Evolutionary conservation across 2,888 invertebrate species (phyloP).

Genomic region (Oscheius onirici): DNA sequence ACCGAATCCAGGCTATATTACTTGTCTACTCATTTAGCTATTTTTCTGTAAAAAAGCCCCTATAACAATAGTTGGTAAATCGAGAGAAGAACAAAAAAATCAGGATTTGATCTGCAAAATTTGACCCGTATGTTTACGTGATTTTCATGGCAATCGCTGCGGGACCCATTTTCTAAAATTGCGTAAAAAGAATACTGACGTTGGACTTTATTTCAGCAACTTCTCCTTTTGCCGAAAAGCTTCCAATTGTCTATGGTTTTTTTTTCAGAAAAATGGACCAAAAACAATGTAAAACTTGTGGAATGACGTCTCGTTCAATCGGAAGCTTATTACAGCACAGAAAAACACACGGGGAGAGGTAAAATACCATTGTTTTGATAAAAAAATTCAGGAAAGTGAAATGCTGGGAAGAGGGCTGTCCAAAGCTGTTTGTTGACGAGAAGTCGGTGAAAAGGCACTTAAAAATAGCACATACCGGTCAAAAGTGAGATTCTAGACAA

Average conservation of each 20-base stretch:
- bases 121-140: too few species aligned
- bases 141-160: too few species aligned
- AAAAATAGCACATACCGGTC: conserved; percentile 28
- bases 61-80: neutral
- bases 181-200: too few species aligned
- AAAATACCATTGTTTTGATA: neutral
- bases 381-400: neutral
- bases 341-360: conserved; percentile 37
- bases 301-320: conserved; percentile 33
- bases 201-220: too few species aligned
- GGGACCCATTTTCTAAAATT: too few species aligned
- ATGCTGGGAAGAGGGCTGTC: conserved; percentile 29
- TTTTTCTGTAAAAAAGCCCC: neutral
- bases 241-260: too few species aligned
- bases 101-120: too few species aligned
- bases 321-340: conserved; percentile 34
- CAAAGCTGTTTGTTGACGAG: conserved; percentile 30
- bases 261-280: neutral
- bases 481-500: neutral
- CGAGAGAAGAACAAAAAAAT: neutral
- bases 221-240: too few species aligned
- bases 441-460: conserved; percentile 42
- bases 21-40: too few species aligned
- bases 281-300: conserved; percentile 42
- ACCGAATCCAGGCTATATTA: too few species aligned